These are phyloP conservation scores for Diglossa brunneiventris DNA, from an alignment of 2,113 vertebrate species.

Conservation along the genomic window DNA sequence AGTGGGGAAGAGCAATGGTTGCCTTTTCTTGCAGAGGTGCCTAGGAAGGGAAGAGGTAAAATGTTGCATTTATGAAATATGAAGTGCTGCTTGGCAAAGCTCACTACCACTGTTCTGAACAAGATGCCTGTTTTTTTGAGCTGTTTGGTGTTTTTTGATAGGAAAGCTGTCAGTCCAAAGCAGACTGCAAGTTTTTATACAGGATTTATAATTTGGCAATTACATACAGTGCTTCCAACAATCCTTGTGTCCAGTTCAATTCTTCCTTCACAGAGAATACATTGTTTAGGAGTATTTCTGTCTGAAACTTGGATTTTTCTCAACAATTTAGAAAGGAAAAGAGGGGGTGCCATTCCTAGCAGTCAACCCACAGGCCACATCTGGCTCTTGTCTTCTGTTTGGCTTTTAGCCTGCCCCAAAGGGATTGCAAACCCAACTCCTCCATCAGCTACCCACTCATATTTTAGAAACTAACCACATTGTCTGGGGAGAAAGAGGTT, in stretches of 20 bases:
- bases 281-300: background rate
- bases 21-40: background rate
- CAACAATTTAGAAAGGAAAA: background rate
- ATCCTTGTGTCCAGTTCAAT: background rate
- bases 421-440: constrained; percentile 1
- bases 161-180: background rate
- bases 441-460: background rate
- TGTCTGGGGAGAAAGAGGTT: background rate
- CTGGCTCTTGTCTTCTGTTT: constrained; percentile 28
- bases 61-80: background rate
- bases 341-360: background rate
- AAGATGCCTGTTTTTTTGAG: background rate
- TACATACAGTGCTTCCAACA: background rate
- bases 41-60: background rate
- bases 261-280: background rate
- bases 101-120: background rate
- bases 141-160: background rate
- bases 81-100: background rate
- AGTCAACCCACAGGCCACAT: background rate
- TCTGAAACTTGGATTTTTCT: background rate
- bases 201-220: background rate
- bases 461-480: background rate
- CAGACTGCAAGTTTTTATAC: background rate
- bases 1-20: background rate
- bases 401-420: background rate